Evolutionary conservation across 2,797 vertebrate genomes (phyloP).

Genomic region (Eurystomus glaucurus): DNA sequence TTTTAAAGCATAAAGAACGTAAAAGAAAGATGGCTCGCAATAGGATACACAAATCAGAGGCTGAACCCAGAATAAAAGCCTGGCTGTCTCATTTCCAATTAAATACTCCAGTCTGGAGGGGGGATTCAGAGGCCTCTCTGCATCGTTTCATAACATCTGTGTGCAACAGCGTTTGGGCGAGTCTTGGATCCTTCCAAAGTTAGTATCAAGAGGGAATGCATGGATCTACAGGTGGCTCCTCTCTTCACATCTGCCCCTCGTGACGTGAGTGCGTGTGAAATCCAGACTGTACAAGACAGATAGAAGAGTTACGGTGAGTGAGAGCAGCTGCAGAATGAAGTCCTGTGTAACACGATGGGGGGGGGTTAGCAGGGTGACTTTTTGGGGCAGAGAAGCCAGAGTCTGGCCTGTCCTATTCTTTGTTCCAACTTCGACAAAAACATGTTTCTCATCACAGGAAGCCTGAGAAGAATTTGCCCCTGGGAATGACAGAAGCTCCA

Average conservation of each 20-base stretch:
- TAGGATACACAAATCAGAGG: background rate
- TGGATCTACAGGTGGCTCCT: background rate
- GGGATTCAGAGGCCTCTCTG: background rate
- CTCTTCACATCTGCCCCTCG: background rate
- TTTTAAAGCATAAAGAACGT: background rate
- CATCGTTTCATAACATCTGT: background rate
- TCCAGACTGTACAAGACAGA: background rate
- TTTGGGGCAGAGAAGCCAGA: background rate
- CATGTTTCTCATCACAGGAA: slow-evolving; percentile 58
- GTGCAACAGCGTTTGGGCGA: background rate
- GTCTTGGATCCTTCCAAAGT: background rate
- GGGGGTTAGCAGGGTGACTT: background rate
- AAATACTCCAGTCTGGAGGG: background rate
- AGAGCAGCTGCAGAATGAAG: background rate
- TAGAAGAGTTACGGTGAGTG: background rate
- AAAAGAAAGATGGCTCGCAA: background rate
- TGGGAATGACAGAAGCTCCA: slow-evolving; percentile 62
- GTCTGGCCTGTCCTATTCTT: background rate
- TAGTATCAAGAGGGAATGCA: background rate
- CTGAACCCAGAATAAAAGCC: background rate
- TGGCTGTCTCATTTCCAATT: background rate
- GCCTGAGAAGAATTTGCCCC: slow-evolving; percentile 66
- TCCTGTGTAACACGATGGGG: background rate
- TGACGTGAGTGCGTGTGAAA: background rate
- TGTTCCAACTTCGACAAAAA: slow-evolving; percentile 57